A percentile compares a stretch with the other conserved stretches of the same genome.
These are phyloP conservation scores for Trididemnum clinides DNA, from an alignment of 23 tunicate species.

Conservation along the genomic window DNA sequence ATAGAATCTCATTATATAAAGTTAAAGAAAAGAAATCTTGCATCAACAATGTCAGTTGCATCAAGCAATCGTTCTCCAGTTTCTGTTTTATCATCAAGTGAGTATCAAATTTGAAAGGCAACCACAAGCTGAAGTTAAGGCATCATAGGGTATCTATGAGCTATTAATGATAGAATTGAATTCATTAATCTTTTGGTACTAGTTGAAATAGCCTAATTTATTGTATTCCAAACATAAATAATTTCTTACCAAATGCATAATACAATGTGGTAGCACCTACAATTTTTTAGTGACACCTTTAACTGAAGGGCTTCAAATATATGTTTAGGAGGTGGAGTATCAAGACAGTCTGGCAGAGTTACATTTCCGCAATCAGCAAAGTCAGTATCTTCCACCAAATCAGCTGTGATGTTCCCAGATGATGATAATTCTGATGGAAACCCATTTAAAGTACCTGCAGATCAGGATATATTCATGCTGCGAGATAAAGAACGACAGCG, in stretches of 20 bases:
- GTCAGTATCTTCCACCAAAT: conserved; percentile 64
- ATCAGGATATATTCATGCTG: conserved; percentile 93
- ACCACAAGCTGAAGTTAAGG: no score
- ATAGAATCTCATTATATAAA: not conserved
- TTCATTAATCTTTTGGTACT: no score
- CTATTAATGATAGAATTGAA: no score
- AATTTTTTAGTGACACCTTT: no score
- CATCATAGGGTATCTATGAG: no score
- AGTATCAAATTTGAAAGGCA: conserved; percentile 27
- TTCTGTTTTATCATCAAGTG: conserved; percentile 73
- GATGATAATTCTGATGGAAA: conserved; percentile 56
- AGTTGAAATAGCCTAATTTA: no score
- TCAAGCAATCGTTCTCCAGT: conserved; percentile 75
- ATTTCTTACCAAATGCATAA: no score
- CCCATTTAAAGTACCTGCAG: conserved; percentile 87
- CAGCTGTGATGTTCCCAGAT: conserved; percentile 14
- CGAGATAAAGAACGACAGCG: conserved; percentile 86
- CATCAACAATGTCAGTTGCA: conserved; percentile 59
- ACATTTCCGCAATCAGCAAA: conserved; percentile 85
- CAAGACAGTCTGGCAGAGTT: conserved; percentile 79
- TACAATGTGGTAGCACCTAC: no score
- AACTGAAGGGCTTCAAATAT: no score
- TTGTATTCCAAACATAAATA: no score
- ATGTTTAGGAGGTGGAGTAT: conserved; percentile 51
- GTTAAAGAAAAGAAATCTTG: not conserved